Conservation (phyloP, 2,888 invertebrate genomes). For the Eurytoma californica region DNA sequence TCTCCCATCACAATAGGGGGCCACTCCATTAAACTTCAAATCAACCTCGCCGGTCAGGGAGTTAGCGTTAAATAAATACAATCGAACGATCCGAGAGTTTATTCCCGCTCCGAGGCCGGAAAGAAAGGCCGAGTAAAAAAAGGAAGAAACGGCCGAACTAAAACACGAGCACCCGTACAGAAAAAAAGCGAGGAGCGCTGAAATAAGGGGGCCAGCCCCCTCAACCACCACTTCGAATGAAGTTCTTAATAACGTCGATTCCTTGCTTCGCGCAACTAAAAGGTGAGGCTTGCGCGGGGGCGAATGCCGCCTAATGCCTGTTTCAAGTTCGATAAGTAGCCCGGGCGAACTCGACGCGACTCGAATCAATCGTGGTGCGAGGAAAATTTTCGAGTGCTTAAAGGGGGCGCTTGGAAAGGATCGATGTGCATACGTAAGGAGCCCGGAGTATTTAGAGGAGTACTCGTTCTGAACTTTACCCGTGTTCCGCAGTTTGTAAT, state of each 20-base stretch:
- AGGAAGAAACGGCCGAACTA: conserved; percentile 1
- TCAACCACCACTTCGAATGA: conserved; percentile 19
- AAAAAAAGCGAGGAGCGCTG: not conserved
- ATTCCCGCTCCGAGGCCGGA: conserved; percentile 45
- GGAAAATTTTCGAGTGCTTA: conserved; percentile 36
- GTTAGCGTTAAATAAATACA: conserved; percentile 64
- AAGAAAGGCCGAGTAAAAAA: not conserved
- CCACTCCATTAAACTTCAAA: conserved; percentile 51
- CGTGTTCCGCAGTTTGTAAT: not conserved
- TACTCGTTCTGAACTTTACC: conserved; percentile 14
- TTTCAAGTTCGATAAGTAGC: conserved; percentile 55
- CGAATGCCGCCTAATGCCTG: conserved; percentile 31
- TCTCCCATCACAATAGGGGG: conserved; percentile 21
- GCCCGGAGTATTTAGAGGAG: conserved; percentile 5
- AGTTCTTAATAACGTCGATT: conserved; percentile 52
- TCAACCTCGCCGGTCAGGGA: conserved; percentile 47
- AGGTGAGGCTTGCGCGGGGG: not conserved
- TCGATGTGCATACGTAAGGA: conserved; percentile 52
- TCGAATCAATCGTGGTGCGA: conserved; percentile 50
- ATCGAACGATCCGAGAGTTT: conserved; percentile 55
- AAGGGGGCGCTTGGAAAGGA: conserved; percentile 8
- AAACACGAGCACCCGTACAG: not conserved
- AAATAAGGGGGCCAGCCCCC: not conserved
- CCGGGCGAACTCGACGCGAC: conserved; percentile 29
- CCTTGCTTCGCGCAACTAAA: conserved; percentile 11